Evolutionary conservation across 30 jellyfish, hydroid and myxozoan species (phyloP).

Genomic region (Clytia hemisphaerica): DNA sequence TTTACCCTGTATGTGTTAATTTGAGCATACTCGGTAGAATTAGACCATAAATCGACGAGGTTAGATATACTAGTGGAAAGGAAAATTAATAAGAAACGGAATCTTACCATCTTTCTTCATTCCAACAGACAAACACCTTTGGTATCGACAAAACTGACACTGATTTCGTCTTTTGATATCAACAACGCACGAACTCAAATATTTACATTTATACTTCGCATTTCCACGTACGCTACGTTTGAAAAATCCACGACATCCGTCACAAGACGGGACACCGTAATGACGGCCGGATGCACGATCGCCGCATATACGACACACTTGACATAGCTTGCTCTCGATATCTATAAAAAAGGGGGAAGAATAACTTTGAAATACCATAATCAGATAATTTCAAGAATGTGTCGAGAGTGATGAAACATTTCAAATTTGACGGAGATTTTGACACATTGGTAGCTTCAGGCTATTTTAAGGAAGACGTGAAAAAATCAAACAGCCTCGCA

Average conservation of each 20-base stretch:
- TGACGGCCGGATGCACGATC: slow-evolving; percentile 98
- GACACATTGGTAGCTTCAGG: no score
- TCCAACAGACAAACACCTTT: slow-evolving; percentile 75
- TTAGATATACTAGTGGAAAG: no score
- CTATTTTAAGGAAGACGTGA: background rate
- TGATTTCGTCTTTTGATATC: slow-evolving; percentile 81
- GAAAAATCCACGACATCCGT: slow-evolving; percentile 98
- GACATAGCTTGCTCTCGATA: slow-evolving; percentile 20
- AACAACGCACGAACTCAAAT: slow-evolving; percentile 67
- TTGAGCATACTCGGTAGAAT: no score
- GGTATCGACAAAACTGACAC: slow-evolving; percentile 86
- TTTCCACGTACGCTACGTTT: slow-evolving; percentile 86
- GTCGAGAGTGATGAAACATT: no score
- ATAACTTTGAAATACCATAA: no score
- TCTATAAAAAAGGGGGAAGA: background rate
- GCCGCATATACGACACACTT: slow-evolving; percentile 72
- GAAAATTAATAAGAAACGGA: background rate
- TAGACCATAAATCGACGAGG: no score
- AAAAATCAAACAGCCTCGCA: background rate
- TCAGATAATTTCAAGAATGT: no score
- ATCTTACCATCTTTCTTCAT: slow-evolving; percentile 87
- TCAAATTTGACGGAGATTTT: no score
- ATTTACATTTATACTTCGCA: slow-evolving; percentile 65
- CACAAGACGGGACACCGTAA: slow-evolving; percentile 92
- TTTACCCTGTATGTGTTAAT: no score